A percentile compares a stretch with the other conserved stretches of the same genome.
These are phyloP conservation scores for Otus sunia DNA, from an alignment of 2,113 vertebrate genomes.

Conservation along the genomic window DNA sequence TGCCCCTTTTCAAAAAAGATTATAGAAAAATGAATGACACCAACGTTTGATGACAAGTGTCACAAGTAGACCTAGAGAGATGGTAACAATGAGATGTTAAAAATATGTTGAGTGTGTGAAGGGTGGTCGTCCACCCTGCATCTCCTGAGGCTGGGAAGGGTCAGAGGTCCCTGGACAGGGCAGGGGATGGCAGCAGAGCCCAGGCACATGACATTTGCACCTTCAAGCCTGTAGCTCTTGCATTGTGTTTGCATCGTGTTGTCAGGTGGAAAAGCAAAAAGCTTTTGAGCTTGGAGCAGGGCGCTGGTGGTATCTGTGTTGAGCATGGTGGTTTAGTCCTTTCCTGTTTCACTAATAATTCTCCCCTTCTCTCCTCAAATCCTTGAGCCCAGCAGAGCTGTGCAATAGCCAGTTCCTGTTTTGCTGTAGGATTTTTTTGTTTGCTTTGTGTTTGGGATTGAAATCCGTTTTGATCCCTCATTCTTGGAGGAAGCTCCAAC, in stretches of 20 bases:
- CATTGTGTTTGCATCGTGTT: rapidly evolving
- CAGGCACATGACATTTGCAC: rapidly evolving
- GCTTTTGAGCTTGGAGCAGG: neutral
- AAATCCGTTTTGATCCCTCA: rapidly evolving
- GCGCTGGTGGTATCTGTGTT: rapidly evolving
- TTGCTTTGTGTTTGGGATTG: neutral
- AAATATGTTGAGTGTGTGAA: too few relatives aligned
- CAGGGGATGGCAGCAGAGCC: neutral
- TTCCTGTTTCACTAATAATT: neutral
- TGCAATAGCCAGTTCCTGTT: neutral
- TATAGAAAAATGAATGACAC: neutral
- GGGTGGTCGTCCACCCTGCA: too few relatives aligned
- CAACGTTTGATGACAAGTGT: neutral
- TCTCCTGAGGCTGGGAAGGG: neutral
- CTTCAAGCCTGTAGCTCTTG: neutral
- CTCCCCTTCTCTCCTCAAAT: neutral
- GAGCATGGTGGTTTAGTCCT: neutral
- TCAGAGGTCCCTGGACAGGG: neutral
- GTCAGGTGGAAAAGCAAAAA: neutral
- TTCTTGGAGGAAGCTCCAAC: neutral
- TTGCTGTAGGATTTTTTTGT: neutral
- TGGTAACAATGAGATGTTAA: rapidly evolving
- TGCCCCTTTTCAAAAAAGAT: neutral
- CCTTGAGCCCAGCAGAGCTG: neutral
- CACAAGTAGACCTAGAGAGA: neutral